Evolutionary conservation across 1,140 invertebrate species (phyloP).

Genomic region (Meloidogyne floridensis): DNA sequence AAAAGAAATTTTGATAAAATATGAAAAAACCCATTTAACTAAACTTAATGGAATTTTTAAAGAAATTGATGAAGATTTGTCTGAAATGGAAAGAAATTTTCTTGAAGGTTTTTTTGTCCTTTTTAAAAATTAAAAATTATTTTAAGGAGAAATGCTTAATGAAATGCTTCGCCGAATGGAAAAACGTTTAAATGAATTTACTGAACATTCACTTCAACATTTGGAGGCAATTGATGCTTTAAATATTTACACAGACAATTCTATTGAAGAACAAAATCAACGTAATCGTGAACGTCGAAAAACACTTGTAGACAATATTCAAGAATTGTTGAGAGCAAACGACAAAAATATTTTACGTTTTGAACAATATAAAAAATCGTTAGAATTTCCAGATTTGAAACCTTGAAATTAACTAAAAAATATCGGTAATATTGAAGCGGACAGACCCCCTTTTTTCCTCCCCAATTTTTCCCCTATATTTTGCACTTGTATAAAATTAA

Average conservation of each 20-base stretch:
- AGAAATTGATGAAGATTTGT: slow-evolving; percentile 29
- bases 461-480: too few species aligned
- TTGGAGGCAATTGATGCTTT: slow-evolving; percentile 42
- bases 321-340: slow-evolving; percentile 43
- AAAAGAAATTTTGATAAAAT: slow-evolving; percentile 30
- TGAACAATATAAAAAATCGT: slow-evolving; percentile 19
- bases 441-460: too few species aligned
- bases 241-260: slow-evolving; percentile 38
- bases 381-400: slow-evolving; percentile 12
- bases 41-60: slow-evolving; percentile 25
- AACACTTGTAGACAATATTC: slow-evolving; percentile 36
- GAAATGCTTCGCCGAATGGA: slow-evolving; percentile 50
- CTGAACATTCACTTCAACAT: slow-evolving; percentile 37
- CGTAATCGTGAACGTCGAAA: slow-evolving; percentile 50
- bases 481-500: too few species aligned
- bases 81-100: slow-evolving; percentile 37
- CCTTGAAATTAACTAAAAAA: background rate
- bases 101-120: slow-evolving; percentile 32
- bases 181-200: slow-evolving; percentile 42
- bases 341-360: slow-evolving; percentile 41
- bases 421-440: background rate
- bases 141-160: slow-evolving; percentile 37
- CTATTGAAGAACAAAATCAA: slow-evolving; percentile 42
- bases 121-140: background rate
- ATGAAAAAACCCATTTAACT: slow-evolving; percentile 39